A percentile compares a stretch with the other conserved stretches of the same genome.
These are phyloP conservation scores for Hylyphantes graminicola DNA, from an alignment of 1,140 invertebrate species.

Conservation along the genomic window DNA sequence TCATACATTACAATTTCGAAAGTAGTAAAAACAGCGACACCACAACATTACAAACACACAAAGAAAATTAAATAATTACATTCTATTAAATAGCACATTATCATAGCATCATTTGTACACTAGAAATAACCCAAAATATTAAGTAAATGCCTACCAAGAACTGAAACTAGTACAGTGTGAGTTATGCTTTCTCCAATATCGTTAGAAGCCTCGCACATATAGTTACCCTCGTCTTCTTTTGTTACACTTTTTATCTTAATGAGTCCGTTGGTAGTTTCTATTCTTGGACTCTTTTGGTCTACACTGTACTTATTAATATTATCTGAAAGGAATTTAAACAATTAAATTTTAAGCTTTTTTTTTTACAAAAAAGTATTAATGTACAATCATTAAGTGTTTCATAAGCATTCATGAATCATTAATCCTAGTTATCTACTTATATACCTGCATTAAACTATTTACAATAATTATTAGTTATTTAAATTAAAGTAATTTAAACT, in stretches of 20 bases:
- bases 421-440: no score
- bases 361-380: background rate
- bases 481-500: no score
- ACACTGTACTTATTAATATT: background rate
- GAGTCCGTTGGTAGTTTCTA: background rate
- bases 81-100: no score
- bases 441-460: no score
- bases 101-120: no score
- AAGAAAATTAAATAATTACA: no score
- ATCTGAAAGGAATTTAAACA: constrained; percentile 11
- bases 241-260: background rate
- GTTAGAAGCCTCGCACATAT: constrained; percentile 41
- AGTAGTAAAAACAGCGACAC: no score
- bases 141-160: constrained; percentile 11
- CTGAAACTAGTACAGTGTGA: constrained; percentile 4
- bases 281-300: background rate
- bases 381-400: background rate
- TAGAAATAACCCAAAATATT: no score
- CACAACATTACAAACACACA: no score
- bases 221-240: constrained; percentile 37
- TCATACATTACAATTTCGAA: no score
- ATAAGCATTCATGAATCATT: background rate
- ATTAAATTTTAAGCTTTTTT: background rate
- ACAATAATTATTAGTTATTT: no score
- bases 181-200: constrained; percentile 41